Percentiles rank a stretch among this genome's conserved stretches.
Conservation (phyloP, 2,888 invertebrate genomes). For the Eustalomyia histrio region DNA sequence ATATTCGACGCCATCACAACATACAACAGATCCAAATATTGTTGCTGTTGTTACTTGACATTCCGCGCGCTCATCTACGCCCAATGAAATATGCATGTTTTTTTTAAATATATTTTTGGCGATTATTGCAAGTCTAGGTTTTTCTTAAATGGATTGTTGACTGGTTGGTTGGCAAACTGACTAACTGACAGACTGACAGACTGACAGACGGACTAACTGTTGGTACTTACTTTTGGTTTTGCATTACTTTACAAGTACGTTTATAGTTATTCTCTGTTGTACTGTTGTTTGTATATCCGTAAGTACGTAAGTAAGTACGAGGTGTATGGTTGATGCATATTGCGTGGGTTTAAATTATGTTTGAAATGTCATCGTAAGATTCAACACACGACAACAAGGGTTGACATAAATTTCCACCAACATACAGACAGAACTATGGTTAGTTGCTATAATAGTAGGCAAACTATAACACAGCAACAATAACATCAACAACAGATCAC, state of each 20-base stretch:
- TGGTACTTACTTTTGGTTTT: slow-evolving; percentile 34
- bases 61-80: slow-evolving; percentile 65
- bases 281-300: background rate
- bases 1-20: slow-evolving; percentile 64
- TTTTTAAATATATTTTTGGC: slow-evolving; percentile 40
- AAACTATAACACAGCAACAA: slow-evolving; percentile 60
- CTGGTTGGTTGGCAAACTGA: slow-evolving; percentile 10
- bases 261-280: slow-evolving; percentile 35
- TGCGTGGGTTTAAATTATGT: slow-evolving; percentile 80
- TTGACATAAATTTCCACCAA: slow-evolving; percentile 79
- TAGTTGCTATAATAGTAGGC: slow-evolving; percentile 52
- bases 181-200: slow-evolving; percentile 11
- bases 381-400: slow-evolving; percentile 79
- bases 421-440: slow-evolving; percentile 68
- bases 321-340: slow-evolving; percentile 54
- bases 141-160: slow-evolving; percentile 42
- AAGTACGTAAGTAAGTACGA: too few relatives aligned
- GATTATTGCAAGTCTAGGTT: slow-evolving; percentile 59
- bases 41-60: slow-evolving; percentile 48
- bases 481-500: slow-evolving; percentile 63
- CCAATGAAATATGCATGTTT: slow-evolving; percentile 65
- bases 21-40: slow-evolving; percentile 57
- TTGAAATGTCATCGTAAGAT: slow-evolving; percentile 80
- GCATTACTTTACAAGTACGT: slow-evolving; percentile 57
- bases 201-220: slow-evolving; percentile 17